Conservation (phyloP, 2,888 invertebrate species). For the Chironomus tentans region DNA sequence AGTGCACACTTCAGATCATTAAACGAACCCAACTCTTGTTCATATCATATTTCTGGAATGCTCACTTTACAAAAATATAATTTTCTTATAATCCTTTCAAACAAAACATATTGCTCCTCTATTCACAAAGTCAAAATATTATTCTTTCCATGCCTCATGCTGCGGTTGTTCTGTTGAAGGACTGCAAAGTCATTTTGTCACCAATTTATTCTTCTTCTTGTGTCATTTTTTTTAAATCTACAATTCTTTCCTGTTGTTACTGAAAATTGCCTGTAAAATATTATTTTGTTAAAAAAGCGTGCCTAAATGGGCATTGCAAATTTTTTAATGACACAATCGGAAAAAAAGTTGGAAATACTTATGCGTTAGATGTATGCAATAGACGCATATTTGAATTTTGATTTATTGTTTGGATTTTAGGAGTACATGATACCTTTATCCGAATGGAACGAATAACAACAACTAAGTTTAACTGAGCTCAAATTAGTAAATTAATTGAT, state of each 20-base stretch:
- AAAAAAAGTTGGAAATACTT: not conserved
- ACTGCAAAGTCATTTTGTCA: slow-evolving; percentile 7
- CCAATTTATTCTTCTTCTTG: not conserved
- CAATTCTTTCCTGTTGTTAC: not conserved
- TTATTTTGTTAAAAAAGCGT: slow-evolving; percentile 1
- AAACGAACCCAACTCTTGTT: not conserved
- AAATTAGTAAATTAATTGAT: no score
- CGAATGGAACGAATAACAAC: no score
- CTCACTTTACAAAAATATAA: not conserved
- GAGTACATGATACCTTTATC: no score
- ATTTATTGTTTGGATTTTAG: no score
- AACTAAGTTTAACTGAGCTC: no score
- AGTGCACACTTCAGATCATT: no score
- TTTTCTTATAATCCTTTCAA: not conserved
- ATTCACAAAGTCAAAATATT: not conserved
- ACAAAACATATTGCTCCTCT: not conserved
- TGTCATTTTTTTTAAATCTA: not conserved
- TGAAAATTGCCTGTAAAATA: not conserved
- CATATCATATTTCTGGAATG: not conserved
- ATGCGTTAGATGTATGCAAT: no score
- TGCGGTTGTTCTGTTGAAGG: not conserved
- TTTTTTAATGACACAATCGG: not conserved
- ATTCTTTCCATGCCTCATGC: not conserved
- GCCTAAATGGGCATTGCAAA: slow-evolving; percentile 7
- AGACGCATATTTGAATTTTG: no score